phyloP scores from a whole-genome alignment of 2,888 invertebrate species.

The Scaptomyza reducta region DNA sequence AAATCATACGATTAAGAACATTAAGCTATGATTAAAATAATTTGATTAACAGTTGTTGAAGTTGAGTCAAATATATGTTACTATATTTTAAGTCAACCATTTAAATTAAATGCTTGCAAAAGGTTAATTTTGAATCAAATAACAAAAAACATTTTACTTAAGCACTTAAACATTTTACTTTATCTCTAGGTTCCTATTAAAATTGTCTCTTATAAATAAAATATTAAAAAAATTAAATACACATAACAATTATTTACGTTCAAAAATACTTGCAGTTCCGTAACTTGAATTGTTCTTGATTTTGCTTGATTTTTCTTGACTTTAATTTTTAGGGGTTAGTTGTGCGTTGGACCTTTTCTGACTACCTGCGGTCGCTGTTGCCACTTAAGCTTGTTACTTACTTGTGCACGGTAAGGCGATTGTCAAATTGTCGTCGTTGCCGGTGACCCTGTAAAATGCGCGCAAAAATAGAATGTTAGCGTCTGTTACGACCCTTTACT shows the following conservation, averaged over 20 bases:
- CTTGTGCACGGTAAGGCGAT: constrained; percentile 81
- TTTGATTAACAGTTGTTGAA: no score
- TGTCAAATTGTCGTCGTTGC: constrained; percentile 56
- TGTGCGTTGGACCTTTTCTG: constrained; percentile 11
- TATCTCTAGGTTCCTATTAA: no score
- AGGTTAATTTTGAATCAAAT: no score
- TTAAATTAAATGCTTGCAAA: no score
- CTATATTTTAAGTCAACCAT: no score
- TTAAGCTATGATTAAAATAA: not conserved
- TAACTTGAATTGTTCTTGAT: constrained; percentile 5
- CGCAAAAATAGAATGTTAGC: constrained; percentile 4
- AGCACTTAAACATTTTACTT: no score
- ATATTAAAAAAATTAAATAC: no score
- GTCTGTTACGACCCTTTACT: constrained; percentile 6
- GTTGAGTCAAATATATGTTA: no score
- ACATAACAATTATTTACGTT: no score
- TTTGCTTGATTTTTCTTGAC: constrained; percentile 5
- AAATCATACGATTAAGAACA: not conserved
- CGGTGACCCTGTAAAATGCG: constrained; percentile 46
- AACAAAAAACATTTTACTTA: no score
- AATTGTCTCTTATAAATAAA: no score
- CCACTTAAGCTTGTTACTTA: constrained; percentile 60
- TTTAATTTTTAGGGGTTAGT: constrained; percentile 45
- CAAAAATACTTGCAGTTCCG: not conserved
- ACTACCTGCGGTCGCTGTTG: constrained; percentile 44